Evolutionary conservation across 2,888 invertebrate species (phyloP), one percentile per base, ranked within the genome.

Genomic region (Amblyteles armatorius): DNA sequence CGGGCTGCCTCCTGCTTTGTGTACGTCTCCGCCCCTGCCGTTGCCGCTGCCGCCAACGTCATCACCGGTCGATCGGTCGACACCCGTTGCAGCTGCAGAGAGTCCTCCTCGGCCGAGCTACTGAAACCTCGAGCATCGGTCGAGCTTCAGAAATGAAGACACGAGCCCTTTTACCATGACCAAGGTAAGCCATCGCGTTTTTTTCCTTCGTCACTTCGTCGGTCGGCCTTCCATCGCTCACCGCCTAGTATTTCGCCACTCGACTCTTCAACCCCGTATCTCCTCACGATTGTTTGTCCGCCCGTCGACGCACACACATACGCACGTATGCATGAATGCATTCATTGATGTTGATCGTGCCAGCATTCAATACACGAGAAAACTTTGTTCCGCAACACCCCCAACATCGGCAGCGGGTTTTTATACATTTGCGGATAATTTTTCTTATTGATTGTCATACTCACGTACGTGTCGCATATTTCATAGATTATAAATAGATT

Each of bases 41-140:
- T 57, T 44, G 48, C 67, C 44, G 63, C 71, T 40, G 48, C 78
- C 33, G 78, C 29, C 57, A 67, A 55, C 74, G 73, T 71, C 74
- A 69, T 67, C 78, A 94, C 94, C 73, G 83, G 79, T 83, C 83
- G 78, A 78, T 79, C 73, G 78, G 83, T 94, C 94, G 95, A 94
- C 94, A 95, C 77, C 84, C 84, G 79, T 73, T 73, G 79, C 79
- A 80, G 67, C 79, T 73, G 79, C 79, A 73, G 55, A 63, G 77
- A 69, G 73, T 60, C 83, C 79, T 55, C 73, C 79, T 83, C 82
- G 73, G 29, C 81, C 78, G 84, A 80, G 81, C 40, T n/a, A 40
- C 55, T 19, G 40, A 82, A 79, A 29, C 52, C 68, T 50, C 29
- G 68, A 67, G 76, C 71, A 60, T 72, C 65, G 40, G 36, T 73